Evolutionary conservation across 1,140 invertebrate genomes (phyloP).

Genomic region (Pantala flavescens): DNA sequence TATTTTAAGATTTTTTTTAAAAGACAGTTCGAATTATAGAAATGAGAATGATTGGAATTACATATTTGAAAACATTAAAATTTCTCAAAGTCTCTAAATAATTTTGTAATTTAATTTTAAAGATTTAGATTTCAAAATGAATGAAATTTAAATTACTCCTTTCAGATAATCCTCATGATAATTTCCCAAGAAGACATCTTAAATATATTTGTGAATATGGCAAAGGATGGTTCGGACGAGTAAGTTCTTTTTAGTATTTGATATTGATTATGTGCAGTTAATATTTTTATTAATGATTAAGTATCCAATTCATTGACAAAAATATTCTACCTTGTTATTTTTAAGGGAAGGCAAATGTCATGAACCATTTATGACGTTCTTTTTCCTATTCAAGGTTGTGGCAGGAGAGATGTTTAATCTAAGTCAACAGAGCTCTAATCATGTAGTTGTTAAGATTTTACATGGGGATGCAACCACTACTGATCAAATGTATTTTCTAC

Average conservation of each 20-base stretch:
- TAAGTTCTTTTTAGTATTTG: conserved; percentile 31
- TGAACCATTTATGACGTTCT: not conserved
- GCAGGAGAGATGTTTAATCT: conserved; percentile 56
- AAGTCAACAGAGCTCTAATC: conserved; percentile 27
- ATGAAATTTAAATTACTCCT: conserved; percentile 22
- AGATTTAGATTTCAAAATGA: no score
- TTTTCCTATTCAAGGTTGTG: conserved; percentile 45
- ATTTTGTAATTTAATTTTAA: no score
- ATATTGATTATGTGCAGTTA: no score
- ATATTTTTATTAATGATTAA: no score
- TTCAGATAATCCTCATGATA: conserved; percentile 44
- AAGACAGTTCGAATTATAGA: no score
- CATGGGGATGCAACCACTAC: conserved; percentile 54
- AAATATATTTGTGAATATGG: conserved; percentile 75
- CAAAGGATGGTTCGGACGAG: conserved; percentile 77
- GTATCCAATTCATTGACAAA: no score
- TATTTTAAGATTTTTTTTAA: no score
- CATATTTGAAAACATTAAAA: no score
- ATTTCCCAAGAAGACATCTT: conserved; percentile 65
- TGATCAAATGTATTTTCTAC: conserved; percentile 59
- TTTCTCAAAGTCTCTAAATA: no score
- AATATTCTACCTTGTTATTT: not conserved
- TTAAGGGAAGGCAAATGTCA: not conserved
- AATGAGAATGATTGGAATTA: no score
- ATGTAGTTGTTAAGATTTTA: conserved; percentile 58